Base-by-base conservation (phyloP, 1,140 invertebrate genomes). In the Neodiprion fabricii region DNA sequence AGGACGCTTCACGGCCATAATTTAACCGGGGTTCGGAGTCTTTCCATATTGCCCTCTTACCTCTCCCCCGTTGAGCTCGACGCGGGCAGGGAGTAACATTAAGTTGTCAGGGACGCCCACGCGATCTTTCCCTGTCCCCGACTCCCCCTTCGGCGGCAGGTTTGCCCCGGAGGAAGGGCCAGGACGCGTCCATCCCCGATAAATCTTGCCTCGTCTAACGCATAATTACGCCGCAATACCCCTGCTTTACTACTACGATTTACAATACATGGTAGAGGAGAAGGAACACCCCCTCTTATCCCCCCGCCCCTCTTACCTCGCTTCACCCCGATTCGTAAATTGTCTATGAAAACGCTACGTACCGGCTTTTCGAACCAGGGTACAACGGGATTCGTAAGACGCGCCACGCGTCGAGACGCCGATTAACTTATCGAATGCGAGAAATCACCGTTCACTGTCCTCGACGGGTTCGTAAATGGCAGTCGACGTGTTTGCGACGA, bases 281-380 rank as follows among this genome's bases (percentile, higher is more conserved):
- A 40, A 40, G 28, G 5, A 2, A 78, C 77, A 77, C 61, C 61
- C 61, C 14, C 14, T 5, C 61, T 66, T 7, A 65, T 78, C 71
- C 76, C 78, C 75, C 73, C 48, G 73, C 67, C 40, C 40, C 47
- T 71, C 11, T 72, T 70, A 61, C 72, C 50, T 49, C 23, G 17
- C 23, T 47, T 50, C 48, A 70, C 28, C 4, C 70, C 5, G 28
- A 40, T 40, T 40, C 28, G 1, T 3, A 40, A 40, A 40, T 40
- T 40, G 28, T 40, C 28, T 69, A 61, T 67, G 48, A 40, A 40
- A 40, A 40, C 23, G 66, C 74, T 50, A 75, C 74, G 61, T 75
- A 71, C 71, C 28, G 5, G 28, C 28, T 40, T 3, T 40, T 40
- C 2, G 28, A 40, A 40, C 28, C 28, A 40, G 28, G 28, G 28